phyloP scores from a whole-genome alignment of 2,113 vertebrate species.

The Salvator merianae region DNA sequence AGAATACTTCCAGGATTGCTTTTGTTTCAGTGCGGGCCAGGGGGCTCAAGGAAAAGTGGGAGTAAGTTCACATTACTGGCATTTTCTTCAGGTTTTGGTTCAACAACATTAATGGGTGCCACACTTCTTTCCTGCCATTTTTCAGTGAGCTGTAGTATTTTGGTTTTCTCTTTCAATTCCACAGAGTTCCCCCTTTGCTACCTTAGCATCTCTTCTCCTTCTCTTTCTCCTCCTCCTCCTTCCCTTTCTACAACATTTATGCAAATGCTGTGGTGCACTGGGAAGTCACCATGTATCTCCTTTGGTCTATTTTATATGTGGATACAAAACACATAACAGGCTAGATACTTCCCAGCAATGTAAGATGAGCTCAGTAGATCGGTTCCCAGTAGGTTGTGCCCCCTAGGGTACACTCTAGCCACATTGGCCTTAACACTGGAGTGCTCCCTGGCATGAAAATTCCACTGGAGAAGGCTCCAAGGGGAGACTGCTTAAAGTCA shows the following conservation, averaged over 20 bases:
- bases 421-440: too few species aligned
- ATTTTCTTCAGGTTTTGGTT: conserved; percentile 42
- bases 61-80: conserved; percentile 46
- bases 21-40: conserved; percentile 32
- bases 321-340: conserved; percentile 16
- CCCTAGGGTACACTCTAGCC: too few species aligned
- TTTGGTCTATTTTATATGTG: conserved; percentile 43
- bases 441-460: too few species aligned
- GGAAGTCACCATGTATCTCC: conserved; percentile 37
- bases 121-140: conserved; percentile 44
- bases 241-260: background rate
- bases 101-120: conserved; percentile 26
- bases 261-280: background rate
- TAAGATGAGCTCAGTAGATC: too few species aligned
- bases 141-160: conserved; percentile 22
- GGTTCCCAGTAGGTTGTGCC: too few species aligned
- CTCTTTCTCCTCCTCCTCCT: conserved; percentile 8
- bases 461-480: too few species aligned
- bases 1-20: conserved; percentile 36
- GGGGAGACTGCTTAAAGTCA: too few species aligned
- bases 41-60: background rate
- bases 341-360: too few species aligned
- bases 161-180: conserved; percentile 43
- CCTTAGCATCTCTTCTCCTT: conserved; percentile 41
- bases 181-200: conserved; percentile 41